Base-by-base conservation (phyloP, 2,113 vertebrate genomes). In the Chroicocephalus ridibundus region DNA sequence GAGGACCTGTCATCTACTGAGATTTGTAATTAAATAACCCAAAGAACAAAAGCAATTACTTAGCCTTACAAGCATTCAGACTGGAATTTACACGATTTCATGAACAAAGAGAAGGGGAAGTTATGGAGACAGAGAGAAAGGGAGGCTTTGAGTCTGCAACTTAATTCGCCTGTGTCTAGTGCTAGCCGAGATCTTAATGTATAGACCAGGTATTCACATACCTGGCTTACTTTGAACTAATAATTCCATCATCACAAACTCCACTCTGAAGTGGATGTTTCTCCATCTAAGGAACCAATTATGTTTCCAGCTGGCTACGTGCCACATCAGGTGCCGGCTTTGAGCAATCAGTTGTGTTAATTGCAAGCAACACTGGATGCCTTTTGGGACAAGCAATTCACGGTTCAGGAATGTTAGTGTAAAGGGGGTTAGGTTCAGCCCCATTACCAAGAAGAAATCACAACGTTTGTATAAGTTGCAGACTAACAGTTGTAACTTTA, bases 331-430 rank as follows among this genome's bases (percentile, higher is more conserved):
- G 95, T 97, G 93, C 62, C 0, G 79, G 78, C 91, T 97, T 95
- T 97, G 96, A 95, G 91, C 94, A 97, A 94, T 97, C 95, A 95
- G 60, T 97, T 96, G 89, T 75, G 94, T 87, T 95, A 97, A 97
- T 96, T 96, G 84, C 95, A 97, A 93, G 93, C 44, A 97, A 95
- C 82, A 94, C 89, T 77, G 88, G 86, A 90, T 78, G 94, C 46
- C 95, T 97, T 95, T 90, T 94, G 96, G 95, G 94, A 95, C 78
- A 93, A 80, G 91, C 86, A 97, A 93, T 97, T 96, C 87, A 97
- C 2, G 8, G 89, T 80, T 96, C 94, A 95, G 95, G 95, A 95
- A 95, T 95, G 93, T 90, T 88, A 74, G 82, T 77, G 91, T 66
- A 88, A 91, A 91, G 71, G 55, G 58, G 82, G 57, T 77, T 77